Conservation (phyloP, 2,113 vertebrate genomes). For the Chloroceryle aenea region DNA sequence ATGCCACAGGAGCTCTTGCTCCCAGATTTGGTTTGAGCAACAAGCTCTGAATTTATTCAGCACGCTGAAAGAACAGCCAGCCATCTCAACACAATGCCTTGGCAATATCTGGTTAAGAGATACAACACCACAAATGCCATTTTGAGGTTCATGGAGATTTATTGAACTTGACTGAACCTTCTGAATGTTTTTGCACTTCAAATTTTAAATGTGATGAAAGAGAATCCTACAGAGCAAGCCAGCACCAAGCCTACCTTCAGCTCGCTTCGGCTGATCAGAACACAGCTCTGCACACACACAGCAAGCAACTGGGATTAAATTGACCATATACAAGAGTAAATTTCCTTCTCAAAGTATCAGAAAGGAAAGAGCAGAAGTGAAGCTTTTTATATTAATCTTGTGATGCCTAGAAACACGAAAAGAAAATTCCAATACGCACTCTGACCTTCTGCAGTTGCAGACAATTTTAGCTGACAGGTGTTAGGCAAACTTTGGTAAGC, state of each 20-base stretch:
- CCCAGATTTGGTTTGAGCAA: neutral
- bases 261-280: neutral
- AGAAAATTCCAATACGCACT: neutral
- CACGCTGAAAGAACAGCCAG: neutral
- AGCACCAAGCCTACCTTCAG: neutral
- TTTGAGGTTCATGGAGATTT: neutral
- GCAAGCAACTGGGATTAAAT: neutral
- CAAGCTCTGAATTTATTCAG: neutral
- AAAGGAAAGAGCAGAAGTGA: neutral
- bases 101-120: neutral
- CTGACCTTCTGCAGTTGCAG: neutral
- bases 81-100: neutral
- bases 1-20: neutral
- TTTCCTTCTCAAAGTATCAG: neutral
- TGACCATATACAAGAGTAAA: neutral
- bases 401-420: neutral
- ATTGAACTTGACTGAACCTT: neutral
- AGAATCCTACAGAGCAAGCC: accelerated
- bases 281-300: neutral
- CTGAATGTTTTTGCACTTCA: neutral
- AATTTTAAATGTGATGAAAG: neutral
- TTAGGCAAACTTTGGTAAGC: neutral
- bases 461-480: neutral
- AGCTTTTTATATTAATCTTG: neutral
- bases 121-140: neutral